Conservation (phyloP, 2,888 invertebrate species). For the Eilema depressum region DNA sequence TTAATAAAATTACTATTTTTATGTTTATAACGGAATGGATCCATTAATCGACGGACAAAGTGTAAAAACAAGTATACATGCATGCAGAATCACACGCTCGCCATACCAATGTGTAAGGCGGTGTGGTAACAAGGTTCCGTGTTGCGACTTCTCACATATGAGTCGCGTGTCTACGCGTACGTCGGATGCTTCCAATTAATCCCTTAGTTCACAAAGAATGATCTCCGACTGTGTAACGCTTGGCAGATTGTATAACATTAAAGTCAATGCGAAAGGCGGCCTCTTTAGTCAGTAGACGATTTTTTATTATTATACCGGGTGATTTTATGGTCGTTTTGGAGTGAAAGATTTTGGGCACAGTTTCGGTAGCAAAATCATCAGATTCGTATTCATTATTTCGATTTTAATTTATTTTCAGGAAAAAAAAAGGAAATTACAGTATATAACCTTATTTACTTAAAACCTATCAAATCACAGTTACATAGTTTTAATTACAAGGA, state of each 20-base stretch:
- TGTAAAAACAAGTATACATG: neutral
- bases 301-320: neutral
- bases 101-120: constrained; percentile 10
- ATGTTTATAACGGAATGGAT: constrained; percentile 26
- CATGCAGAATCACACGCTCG: constrained; percentile 10
- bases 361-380: too few relatives aligned
- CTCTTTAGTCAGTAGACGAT: neutral
- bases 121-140: constrained; percentile 54
- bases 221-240: constrained; percentile 42
- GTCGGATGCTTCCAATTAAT: constrained; percentile 62
- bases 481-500: neutral
- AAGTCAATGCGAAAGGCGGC: neutral
- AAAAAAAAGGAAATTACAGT: too few relatives aligned
- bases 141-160: constrained; percentile 49
- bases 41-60: constrained; percentile 17
- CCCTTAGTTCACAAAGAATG: constrained; percentile 43
- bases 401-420: too few relatives aligned
- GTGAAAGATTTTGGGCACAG: too few relatives aligned
- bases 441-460: neutral
- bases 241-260: constrained; percentile 14
- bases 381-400: too few relatives aligned
- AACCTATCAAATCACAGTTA: neutral
- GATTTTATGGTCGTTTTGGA: too few relatives aligned
- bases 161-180: constrained; percentile 53
- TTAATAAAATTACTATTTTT: constrained; percentile 24